phyloP scores from a whole-genome alignment of 2,113 vertebrate species.

The Galemys pyrenaicus region DNA sequence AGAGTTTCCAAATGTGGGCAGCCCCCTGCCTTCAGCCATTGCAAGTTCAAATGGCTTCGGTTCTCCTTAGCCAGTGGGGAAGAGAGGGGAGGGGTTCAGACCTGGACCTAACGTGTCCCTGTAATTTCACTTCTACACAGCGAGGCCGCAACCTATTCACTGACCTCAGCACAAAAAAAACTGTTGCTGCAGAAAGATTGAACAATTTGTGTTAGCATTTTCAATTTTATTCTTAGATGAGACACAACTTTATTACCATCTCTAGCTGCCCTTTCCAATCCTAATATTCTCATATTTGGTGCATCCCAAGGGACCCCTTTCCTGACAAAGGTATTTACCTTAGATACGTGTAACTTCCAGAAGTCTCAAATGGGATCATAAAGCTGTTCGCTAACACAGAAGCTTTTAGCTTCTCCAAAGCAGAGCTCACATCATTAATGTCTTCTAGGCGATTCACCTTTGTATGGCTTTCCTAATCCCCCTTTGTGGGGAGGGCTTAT shows the following conservation, averaged over 20 bases:
- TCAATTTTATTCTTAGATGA: conserved; percentile 61
- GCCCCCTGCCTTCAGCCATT: neutral
- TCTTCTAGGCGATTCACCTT: conserved; percentile 33
- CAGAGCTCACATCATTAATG: conserved; percentile 32
- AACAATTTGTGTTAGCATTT: conserved; percentile 56
- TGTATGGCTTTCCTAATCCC: neutral
- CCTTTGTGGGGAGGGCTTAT: neutral
- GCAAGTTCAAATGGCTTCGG: neutral
- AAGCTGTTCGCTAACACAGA: conserved; percentile 9
- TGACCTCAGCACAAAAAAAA: neutral
- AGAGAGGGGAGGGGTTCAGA: too few relatives aligned
- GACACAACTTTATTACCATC: conserved; percentile 63
- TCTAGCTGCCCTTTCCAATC: conserved; percentile 71
- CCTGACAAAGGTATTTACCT: conserved; percentile 74
- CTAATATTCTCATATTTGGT: conserved; percentile 61
- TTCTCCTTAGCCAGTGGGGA: neutral
- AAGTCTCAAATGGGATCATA: conserved; percentile 54
- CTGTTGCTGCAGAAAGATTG: conserved; percentile 28
- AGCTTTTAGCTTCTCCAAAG: conserved; percentile 53
- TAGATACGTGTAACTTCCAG: conserved; percentile 61
- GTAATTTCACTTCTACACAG: neutral
- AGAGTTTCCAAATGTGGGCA: neutral
- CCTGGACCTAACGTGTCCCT: neutral
- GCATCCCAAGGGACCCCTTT: conserved; percentile 55
- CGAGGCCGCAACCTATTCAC: neutral